phyloP scores from a whole-genome alignment of 2,113 vertebrate species.

The Oceanodroma tethys region DNA sequence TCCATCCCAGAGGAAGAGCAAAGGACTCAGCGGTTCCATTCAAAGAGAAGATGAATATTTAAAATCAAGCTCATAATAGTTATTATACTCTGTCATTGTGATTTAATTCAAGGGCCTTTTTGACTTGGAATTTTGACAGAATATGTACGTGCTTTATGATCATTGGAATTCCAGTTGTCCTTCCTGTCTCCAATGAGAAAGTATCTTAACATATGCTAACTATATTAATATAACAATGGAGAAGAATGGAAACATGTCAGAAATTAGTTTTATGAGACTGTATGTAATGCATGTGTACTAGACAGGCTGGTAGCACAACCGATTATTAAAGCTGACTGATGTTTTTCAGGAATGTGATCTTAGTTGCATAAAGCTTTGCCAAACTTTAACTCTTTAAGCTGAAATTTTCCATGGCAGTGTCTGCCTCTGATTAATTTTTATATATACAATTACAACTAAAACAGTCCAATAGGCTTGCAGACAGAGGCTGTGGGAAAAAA shows the following conservation, averaged over 20 bases:
- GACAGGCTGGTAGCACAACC: not conserved
- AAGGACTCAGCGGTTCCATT: not conserved
- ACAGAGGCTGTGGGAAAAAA: not conserved
- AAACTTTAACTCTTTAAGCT: constrained; percentile 12
- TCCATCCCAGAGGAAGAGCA: constrained; percentile 14
- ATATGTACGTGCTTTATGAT: constrained; percentile 22
- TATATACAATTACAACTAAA: not conserved
- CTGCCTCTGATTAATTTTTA: not conserved
- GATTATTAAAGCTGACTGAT: not conserved
- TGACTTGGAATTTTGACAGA: constrained; percentile 54
- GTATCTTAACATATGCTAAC: constrained; percentile 42
- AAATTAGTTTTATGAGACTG: constrained; percentile 32
- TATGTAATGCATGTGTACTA: not conserved
- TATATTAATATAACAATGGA: constrained; percentile 23
- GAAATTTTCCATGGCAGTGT: not conserved
- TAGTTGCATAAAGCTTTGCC: not conserved
- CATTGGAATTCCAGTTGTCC: constrained; percentile 41
- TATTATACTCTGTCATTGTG: not conserved
- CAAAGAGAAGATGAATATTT: constrained; percentile 31
- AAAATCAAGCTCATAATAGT: constrained; percentile 10
- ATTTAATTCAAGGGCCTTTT: constrained; percentile 38
- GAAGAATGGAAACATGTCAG: constrained; percentile 22
- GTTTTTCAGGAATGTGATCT: not conserved
- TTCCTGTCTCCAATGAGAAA: constrained; percentile 36
- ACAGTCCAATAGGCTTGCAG: not conserved